A percentile compares a stretch with the other conserved stretches of the same genome.
Conservation (phyloP, 2,797 vertebrate species). For the Hafferia zeledoni region DNA sequence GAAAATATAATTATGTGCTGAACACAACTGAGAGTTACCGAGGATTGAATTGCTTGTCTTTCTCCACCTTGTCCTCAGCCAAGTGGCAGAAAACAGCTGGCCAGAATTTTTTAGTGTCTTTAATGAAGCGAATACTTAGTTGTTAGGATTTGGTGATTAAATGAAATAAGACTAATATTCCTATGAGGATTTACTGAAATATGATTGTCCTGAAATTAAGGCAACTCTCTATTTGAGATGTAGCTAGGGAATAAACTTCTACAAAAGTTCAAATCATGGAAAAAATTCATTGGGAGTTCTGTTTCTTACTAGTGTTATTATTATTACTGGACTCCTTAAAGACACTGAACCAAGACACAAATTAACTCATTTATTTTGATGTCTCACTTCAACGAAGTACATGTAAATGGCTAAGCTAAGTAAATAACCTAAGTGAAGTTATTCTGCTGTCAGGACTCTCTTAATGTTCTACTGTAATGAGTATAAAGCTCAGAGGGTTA, state of each 20-base stretch:
- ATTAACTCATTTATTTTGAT: not conserved
- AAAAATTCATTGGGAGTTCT: not conserved
- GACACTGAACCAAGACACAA: not conserved
- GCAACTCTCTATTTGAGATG: not conserved
- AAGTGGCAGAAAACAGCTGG: constrained; percentile 91
- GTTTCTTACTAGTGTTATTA: not conserved
- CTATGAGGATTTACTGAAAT: constrained; percentile 84
- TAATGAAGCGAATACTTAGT: constrained; percentile 88
- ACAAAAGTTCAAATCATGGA: not conserved
- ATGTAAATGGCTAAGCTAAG: not conserved
- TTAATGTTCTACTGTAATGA: not conserved
- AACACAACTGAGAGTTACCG: constrained; percentile 76
- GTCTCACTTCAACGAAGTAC: not conserved
- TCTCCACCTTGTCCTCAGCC: constrained; percentile 87
- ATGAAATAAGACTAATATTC: constrained; percentile 90
- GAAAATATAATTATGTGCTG: constrained; percentile 77
- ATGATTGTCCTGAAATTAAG: constrained; percentile 75
- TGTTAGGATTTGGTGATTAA: constrained; percentile 86
- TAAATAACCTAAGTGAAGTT: not conserved
- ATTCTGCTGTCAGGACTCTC: not conserved
- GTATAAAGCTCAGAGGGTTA: not conserved
- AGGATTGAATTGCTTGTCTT: constrained; percentile 86
- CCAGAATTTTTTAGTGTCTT: constrained; percentile 88
- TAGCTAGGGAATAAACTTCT: constrained; percentile 42
- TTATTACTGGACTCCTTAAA: not conserved